Percentiles rank a stretch among this genome's conserved stretches.
phyloP scores from a whole-genome alignment of 2,888 invertebrate species.

The Drosophila austrosaltans region DNA sequence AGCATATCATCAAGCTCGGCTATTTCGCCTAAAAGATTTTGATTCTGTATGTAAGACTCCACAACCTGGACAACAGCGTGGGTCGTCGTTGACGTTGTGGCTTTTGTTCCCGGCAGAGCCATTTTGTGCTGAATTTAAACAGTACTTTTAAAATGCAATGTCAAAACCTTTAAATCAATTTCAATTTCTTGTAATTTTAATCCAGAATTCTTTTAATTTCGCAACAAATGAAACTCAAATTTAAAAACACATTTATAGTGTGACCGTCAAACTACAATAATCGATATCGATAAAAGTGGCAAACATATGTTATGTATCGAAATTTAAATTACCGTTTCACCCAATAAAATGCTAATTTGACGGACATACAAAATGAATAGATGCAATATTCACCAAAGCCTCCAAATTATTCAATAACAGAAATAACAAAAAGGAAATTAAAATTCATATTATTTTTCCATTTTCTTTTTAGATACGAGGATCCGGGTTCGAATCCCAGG shows the following conservation, averaged over 20 bases:
- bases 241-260: background rate
- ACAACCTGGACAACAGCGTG: conserved; percentile 66
- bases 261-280: no score
- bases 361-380: no score
- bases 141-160: background rate
- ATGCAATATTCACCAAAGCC: no score
- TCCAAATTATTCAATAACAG: no score
- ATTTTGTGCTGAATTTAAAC: conserved; percentile 22
- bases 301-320: no score
- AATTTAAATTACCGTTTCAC: no score
- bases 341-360: no score
- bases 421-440: no score
- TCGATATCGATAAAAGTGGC: no score
- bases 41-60: conserved; percentile 68
- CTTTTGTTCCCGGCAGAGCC: conserved; percentile 58
- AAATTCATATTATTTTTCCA: no score
- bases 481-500: no score
- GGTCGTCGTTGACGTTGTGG: conserved; percentile 55
- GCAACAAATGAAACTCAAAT: background rate
- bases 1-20: conserved; percentile 68
- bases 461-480: no score
- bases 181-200: background rate
- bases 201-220: background rate
- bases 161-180: background rate
- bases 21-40: conserved; percentile 67